phyloP scores from a whole-genome alignment of 92 coral and sea anemone genomes.

The Montipora capitata region DNA sequence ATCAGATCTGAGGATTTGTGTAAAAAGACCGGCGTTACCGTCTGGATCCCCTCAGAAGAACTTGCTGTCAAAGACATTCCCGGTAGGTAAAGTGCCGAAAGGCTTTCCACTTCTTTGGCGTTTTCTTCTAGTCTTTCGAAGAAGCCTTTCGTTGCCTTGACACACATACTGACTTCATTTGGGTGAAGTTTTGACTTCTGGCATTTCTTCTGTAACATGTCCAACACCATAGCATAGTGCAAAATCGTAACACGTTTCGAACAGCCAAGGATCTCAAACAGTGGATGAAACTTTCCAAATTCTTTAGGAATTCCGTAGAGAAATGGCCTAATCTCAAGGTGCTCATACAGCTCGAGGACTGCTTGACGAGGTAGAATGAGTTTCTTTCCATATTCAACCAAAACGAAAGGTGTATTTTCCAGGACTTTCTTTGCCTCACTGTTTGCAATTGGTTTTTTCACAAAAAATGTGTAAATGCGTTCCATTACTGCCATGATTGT shows the following conservation, averaged over 20 bases:
- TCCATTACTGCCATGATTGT: background rate
- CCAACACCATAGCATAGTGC: conserved; percentile 65
- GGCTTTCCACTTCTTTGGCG: background rate
- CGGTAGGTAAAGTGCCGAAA: conserved; percentile 31
- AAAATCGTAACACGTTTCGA: conserved; percentile 5
- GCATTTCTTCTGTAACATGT: conserved; percentile 11
- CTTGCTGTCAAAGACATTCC: background rate
- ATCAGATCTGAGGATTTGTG: conserved; percentile 52
- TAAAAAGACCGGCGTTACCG: conserved; percentile 34
- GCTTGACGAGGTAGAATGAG: conserved; percentile 56
- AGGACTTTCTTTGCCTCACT: background rate
- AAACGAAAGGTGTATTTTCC: conserved; percentile 20
- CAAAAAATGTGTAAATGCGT: background rate
- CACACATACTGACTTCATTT: conserved; percentile 30
- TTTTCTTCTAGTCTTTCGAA: conserved; percentile 37
- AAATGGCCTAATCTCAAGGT: conserved; percentile 52
- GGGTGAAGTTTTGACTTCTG: conserved; percentile 28
- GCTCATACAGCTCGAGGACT: conserved; percentile 31
- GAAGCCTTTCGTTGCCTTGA: conserved; percentile 46
- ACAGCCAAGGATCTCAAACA: conserved; percentile 54
- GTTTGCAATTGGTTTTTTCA: background rate
- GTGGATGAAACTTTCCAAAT: background rate
- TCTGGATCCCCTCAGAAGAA: no score
- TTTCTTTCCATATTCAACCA: conserved; percentile 32
- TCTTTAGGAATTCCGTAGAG: conserved; percentile 56